phyloP scores from a whole-genome alignment of 2,888 invertebrate genomes.

The Leptopilina myrica region DNA sequence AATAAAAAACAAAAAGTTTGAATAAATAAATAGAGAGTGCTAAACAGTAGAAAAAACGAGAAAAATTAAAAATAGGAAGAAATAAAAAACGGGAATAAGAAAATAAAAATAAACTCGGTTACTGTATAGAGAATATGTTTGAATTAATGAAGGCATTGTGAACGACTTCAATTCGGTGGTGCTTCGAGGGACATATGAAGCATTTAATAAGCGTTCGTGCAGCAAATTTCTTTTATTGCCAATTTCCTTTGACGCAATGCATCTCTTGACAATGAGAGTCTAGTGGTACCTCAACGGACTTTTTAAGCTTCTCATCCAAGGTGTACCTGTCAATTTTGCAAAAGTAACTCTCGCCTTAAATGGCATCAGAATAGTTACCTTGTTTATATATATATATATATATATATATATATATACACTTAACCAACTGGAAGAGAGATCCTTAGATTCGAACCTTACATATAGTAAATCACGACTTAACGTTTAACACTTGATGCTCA shows the following conservation, averaged over 20 bases:
- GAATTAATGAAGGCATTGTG: constrained; percentile 26
- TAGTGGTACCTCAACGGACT: constrained; percentile 40
- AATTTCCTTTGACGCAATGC: constrained; percentile 46
- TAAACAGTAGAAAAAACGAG: too few relatives aligned
- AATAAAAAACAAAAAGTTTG: too few relatives aligned
- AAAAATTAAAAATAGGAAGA: too few relatives aligned
- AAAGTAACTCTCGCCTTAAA: constrained; percentile 57
- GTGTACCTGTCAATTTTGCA: constrained; percentile 62
- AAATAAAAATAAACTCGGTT: not conserved
- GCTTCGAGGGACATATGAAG: constrained; percentile 29
- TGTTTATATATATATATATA: not conserved
- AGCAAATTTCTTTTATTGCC: constrained; percentile 52
- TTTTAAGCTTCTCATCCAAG: constrained; percentile 24
- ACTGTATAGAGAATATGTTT: constrained; percentile 2
- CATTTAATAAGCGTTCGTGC: constrained; percentile 40
- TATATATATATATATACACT: not conserved
- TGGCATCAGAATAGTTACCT: constrained; percentile 51
- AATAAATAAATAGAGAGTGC: too few relatives aligned
- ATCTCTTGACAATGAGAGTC: constrained; percentile 41
- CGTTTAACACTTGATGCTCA: constrained; percentile 63
- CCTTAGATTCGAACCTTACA: constrained; percentile 19
- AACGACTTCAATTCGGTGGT: constrained; percentile 27
- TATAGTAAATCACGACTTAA: constrained; percentile 65
- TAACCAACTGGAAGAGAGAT: constrained; percentile 2
- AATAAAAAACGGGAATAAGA: not conserved